These are phyloP conservation scores for Chauna torquata DNA, from an alignment of 2,113 vertebrate genomes.

Conservation along the genomic window DNA sequence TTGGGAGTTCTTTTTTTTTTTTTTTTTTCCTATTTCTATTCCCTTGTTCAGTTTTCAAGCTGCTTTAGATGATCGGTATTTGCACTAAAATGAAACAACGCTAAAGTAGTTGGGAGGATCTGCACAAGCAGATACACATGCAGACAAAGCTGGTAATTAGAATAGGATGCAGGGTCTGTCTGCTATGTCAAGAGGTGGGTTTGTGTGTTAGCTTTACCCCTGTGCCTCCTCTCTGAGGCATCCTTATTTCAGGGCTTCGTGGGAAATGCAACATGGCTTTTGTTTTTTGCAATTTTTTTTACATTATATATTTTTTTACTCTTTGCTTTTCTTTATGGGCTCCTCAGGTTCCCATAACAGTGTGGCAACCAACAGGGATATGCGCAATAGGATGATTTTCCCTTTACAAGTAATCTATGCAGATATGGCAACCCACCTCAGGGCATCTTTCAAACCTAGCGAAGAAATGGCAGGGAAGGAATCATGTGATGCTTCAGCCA, in stretches of 20 bases:
- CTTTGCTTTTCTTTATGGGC: neutral
- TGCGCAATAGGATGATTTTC: neutral
- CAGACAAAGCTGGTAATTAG: neutral
- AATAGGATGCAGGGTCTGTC: neutral
- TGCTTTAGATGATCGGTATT: neutral
- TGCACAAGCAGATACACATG: neutral
- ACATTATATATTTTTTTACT: neutral
- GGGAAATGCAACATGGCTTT: neutral
- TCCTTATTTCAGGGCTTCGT: neutral
- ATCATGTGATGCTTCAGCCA: neutral
- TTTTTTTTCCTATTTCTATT: neutral
- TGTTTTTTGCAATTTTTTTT: neutral
- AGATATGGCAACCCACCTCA: slow-evolving; percentile 4
- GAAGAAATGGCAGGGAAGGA: neutral
- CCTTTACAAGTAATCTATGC: slow-evolving; percentile 13
- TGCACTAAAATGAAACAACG: neutral
- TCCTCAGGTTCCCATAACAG: neutral
- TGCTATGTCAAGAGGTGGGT: neutral
- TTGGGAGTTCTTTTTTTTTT: neutral
- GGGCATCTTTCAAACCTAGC: neutral
- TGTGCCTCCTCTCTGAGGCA: neutral
- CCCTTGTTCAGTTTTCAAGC: neutral
- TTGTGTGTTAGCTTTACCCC: neutral
- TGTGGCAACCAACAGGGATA: neutral
- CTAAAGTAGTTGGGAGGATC: neutral